Percentiles rank a stretch among this genome's conserved stretches.
These are phyloP conservation scores for Sminthurides bifidus DNA, from an alignment of 1,140 invertebrate genomes.

Conservation along the genomic window DNA sequence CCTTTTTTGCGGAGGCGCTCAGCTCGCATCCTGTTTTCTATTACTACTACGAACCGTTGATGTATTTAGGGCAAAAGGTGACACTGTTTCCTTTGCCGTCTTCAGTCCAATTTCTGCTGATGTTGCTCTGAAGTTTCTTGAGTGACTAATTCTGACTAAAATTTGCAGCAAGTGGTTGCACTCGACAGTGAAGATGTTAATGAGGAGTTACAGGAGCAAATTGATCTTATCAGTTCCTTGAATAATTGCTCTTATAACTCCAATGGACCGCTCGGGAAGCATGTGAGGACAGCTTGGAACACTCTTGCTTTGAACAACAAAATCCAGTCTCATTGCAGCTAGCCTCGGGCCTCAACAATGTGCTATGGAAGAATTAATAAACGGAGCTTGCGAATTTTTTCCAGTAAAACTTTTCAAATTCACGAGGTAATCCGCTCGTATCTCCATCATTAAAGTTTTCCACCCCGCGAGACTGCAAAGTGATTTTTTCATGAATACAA, in stretches of 20 bases:
- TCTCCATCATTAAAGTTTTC: background rate
- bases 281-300: background rate
- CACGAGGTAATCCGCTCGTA: background rate
- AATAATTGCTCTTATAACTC: too few species aligned
- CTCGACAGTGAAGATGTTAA: background rate
- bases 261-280: background rate
- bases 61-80: background rate
- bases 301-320: background rate
- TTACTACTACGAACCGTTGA: constrained; percentile 16
- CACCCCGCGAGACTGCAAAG: background rate
- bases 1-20: constrained; percentile 10
- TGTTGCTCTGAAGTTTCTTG: background rate
- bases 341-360: background rate
- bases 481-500: background rate
- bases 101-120: too few species aligned
- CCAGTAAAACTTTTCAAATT: constrained; percentile 5
- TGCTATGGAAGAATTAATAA: background rate
- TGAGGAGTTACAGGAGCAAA: background rate
- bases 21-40: constrained; percentile 4
- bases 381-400: background rate
- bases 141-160: background rate
- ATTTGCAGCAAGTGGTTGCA: background rate
- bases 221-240: too few species aligned
- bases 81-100: too few species aligned
- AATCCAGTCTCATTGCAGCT: background rate